A percentile compares a stretch with the other conserved stretches of the same genome.
These are phyloP conservation scores for Meriones unguiculatus DNA, from an alignment of 2,113 vertebrate species.

Conservation along the genomic window DNA sequence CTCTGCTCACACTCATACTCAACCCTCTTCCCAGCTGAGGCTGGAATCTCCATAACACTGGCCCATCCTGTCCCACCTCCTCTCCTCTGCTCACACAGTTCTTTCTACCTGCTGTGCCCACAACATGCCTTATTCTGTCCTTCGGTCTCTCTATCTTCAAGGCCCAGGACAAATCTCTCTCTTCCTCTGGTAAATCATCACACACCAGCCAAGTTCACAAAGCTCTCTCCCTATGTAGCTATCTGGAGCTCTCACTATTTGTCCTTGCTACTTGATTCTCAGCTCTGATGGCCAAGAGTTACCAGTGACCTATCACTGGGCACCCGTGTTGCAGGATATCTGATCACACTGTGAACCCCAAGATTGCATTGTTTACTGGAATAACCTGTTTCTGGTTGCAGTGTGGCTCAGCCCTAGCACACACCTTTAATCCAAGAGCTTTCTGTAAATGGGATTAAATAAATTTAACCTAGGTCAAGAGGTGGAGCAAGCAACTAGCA, in stretches of 20 bases:
- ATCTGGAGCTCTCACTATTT: neutral
- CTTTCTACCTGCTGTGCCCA: neutral
- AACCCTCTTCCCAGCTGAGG: neutral
- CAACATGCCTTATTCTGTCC: neutral
- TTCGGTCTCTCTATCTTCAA: neutral
- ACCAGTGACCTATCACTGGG: neutral
- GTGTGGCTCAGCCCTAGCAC: no score
- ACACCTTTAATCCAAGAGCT: no score
- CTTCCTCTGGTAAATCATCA: neutral
- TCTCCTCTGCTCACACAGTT: fast-evolving
- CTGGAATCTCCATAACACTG: neutral
- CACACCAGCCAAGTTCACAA: neutral
- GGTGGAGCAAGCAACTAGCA: no score
- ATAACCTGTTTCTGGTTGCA: no score
- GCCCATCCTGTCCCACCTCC: fast-evolving
- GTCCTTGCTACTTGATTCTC: neutral
- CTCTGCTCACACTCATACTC: neutral
- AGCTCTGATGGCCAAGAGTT: neutral
- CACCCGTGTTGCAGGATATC: no score
- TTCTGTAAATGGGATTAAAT: no score
- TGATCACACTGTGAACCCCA: no score
- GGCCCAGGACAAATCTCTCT: neutral
- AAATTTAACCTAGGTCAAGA: no score
- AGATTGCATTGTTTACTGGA: no score
- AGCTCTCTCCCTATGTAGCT: neutral